A percentile compares a stretch with the other conserved stretches of the same genome.
Conservation (phyloP, 2,797 vertebrate species). For the Rhinatrema bivittatum region DNA sequence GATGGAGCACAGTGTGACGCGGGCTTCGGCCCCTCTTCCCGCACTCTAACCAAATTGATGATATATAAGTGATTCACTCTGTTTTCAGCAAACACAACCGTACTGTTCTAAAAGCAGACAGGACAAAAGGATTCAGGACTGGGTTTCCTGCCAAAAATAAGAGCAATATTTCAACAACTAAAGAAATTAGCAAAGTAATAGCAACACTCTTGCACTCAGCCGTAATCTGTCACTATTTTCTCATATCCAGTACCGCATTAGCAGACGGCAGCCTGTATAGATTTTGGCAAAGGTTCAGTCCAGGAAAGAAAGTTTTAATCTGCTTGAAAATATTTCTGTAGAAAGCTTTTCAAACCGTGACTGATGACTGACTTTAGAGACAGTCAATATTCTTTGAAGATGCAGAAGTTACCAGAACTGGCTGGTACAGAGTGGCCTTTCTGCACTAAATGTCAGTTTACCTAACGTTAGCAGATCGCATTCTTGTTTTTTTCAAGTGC, state of each 20-base stretch:
- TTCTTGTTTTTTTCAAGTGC: background rate
- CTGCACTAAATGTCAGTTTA: constrained; percentile 6
- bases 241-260: constrained; percentile 3
- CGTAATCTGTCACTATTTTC: background rate
- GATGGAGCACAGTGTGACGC: too few relatives aligned
- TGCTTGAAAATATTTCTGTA: background rate
- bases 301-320: constrained; percentile 1
- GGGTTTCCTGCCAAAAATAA: too few relatives aligned
- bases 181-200: background rate
- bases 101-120: too few relatives aligned
- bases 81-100: too few relatives aligned
- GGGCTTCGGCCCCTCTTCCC: too few relatives aligned
- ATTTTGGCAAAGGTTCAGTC: constrained; percentile 3
- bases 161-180: too few relatives aligned
- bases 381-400: constrained; percentile 12
- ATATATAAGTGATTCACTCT: too few relatives aligned
- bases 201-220: background rate
- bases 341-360: constrained; percentile 1
- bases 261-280: constrained; percentile 2
- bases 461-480: background rate
- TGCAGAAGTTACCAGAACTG: constrained; percentile 7
- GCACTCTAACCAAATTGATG: too few relatives aligned
- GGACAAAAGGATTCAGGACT: too few relatives aligned
- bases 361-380: constrained; percentile 4
- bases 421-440: background rate